A percentile compares a stretch with the other conserved stretches of the same genome.
phyloP scores from a whole-genome alignment of 1,140 invertebrate species.

The Liolophura sinensis region DNA sequence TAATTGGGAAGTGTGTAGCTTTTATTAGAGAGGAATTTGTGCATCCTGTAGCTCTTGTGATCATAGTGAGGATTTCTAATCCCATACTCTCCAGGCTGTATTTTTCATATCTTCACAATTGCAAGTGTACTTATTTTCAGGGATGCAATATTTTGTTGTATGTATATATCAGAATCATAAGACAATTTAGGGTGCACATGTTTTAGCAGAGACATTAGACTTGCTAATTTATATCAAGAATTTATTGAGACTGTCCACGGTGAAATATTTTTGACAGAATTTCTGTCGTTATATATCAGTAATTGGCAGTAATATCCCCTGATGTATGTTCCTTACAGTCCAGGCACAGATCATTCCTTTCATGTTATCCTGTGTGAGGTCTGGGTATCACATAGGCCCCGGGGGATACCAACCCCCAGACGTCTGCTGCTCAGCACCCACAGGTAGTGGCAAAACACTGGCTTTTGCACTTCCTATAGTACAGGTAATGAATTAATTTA shows the following conservation, averaged over 20 bases:
- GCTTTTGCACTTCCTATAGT: conserved; percentile 92
- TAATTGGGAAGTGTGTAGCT: too few species aligned
- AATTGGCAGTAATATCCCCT: neutral
- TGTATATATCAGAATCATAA: too few species aligned
- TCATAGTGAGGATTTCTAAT: too few species aligned
- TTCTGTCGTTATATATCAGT: neutral
- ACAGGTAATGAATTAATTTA: conserved; percentile 61
- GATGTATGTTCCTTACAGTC: conserved; percentile 64
- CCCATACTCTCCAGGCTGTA: too few species aligned
- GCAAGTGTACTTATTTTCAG: too few species aligned
- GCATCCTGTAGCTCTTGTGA: too few species aligned
- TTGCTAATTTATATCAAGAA: neutral
- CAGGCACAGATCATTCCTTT: conserved; percentile 83
- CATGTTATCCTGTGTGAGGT: conserved; percentile 63
- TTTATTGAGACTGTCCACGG: neutral
- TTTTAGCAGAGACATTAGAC: neutral
- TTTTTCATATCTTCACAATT: too few species aligned
- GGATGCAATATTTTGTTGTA: too few species aligned
- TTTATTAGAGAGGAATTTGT: too few species aligned
- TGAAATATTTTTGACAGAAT: neutral
- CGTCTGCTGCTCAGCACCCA: conserved; percentile 95
- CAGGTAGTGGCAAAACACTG: conserved; percentile 96
- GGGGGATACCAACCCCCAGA: conserved; percentile 69
- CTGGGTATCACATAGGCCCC: conserved; percentile 30
- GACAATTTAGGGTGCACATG: neutral